phyloP scores from a whole-genome alignment of 1,140 invertebrate species.

The Drosophila subobscura region DNA sequence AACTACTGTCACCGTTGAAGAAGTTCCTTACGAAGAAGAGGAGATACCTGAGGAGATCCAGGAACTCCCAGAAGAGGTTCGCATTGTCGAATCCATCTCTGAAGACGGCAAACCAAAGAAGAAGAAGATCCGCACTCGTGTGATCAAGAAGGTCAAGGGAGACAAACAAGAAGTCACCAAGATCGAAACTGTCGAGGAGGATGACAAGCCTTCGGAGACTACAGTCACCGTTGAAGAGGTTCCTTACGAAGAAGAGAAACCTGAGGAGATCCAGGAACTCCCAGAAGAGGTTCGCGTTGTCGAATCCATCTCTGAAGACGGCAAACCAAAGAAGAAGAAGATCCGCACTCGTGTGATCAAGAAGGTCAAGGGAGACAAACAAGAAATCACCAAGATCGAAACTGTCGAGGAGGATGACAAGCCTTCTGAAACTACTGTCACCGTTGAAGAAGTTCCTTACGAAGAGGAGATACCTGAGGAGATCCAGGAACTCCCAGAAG shows the following conservation, averaged over 20 bases:
- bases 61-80: constrained; percentile 4
- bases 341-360: constrained; percentile 11
- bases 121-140: constrained; percentile 10
- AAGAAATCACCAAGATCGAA: constrained; percentile 11
- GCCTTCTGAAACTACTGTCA: constrained; percentile 1
- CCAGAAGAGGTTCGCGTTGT: constrained; percentile 7
- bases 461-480: background rate
- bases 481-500: constrained; percentile 6
- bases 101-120: constrained; percentile 10
- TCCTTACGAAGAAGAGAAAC: background rate
- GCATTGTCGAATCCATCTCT: background rate
- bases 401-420: constrained; percentile 8
- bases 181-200: constrained; percentile 12
- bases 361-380: constrained; percentile 14
- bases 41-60: background rate
- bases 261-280: constrained; percentile 1
- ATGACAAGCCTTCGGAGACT: background rate
- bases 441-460: constrained; percentile 1
- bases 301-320: background rate
- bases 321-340: constrained; percentile 10
- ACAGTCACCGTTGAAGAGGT: constrained; percentile 5
- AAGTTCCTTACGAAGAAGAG: background rate
- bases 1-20: constrained; percentile 6
- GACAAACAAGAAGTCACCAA: constrained; percentile 12
- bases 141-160: constrained; percentile 14